Conservation (phyloP, 2,888 invertebrate genomes). For the Crematogaster levior region DNA sequence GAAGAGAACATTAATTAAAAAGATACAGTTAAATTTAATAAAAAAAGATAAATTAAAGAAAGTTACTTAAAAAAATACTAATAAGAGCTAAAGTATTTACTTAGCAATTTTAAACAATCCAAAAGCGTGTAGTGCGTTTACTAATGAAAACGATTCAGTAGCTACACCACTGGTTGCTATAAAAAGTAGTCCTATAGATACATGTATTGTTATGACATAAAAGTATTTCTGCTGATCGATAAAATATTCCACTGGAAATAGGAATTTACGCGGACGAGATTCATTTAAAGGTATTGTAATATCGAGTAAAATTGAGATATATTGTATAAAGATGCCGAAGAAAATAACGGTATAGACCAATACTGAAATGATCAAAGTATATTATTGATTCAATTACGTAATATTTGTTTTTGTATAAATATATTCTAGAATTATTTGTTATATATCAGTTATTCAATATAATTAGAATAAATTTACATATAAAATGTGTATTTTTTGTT, state of each 20-base stretch:
- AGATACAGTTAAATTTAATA: not conserved
- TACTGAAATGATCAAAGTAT: not conserved
- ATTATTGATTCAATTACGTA: not conserved
- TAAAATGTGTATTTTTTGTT: not conserved
- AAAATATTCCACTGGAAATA: conserved; percentile 6
- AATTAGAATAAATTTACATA: not conserved
- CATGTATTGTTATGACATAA: not conserved
- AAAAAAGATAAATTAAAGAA: too few species aligned
- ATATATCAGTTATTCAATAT: not conserved
- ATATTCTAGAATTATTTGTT: not conserved
- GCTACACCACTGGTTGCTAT: accelerated
- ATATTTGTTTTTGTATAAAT: not conserved
- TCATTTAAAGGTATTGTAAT: conserved; percentile 19
- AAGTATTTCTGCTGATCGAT: conserved; percentile 20
- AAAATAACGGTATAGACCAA: not conserved
- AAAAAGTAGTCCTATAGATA: not conserved
- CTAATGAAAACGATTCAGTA: not conserved
- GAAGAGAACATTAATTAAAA: not conserved
- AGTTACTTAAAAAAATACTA: not conserved
- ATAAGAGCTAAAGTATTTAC: not conserved
- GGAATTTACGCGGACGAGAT: not conserved
- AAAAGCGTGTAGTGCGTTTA: conserved; percentile 4
- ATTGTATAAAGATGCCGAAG: not conserved
- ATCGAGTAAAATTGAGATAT: not conserved
- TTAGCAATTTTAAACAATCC: conserved; percentile 25